Evolutionary conservation across 1,140 invertebrate genomes (phyloP).

Genomic region (Meloidogyne chitwoodi): DNA sequence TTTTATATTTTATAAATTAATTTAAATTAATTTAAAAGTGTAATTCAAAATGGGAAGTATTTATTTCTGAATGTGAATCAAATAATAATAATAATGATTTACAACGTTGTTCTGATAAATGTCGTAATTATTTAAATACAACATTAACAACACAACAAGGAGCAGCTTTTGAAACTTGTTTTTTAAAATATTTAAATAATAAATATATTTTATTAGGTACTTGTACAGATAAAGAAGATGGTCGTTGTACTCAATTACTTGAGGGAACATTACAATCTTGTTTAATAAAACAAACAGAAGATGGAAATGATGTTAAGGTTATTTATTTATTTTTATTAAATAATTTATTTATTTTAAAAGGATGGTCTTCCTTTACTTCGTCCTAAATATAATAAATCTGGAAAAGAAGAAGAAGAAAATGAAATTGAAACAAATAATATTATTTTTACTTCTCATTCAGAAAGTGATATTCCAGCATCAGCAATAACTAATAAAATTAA

Average conservation of each 20-base stretch:
- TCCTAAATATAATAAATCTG: not conserved
- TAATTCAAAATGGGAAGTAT: conserved; percentile 53
- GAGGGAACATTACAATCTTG: conserved; percentile 41
- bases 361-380: too few relatives aligned
- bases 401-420: not conserved
- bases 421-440: not conserved
- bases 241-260: conserved; percentile 39
- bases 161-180: conserved; percentile 29
- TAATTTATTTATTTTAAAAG: too few relatives aligned
- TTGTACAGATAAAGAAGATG: conserved; percentile 51
- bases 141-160: conserved; percentile 41
- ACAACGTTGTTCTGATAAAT: conserved; percentile 47
- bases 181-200: not conserved
- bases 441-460: not conserved
- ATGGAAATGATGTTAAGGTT: not conserved
- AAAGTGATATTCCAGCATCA: not conserved
- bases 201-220: conserved; percentile 17
- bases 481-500: too few relatives aligned
- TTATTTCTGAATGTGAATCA: conserved; percentile 48
- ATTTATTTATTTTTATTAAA: too few relatives aligned
- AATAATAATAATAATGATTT: conserved; percentile 46
- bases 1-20: not conserved
- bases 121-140: conserved; percentile 42
- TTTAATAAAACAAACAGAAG: conserved; percentile 1
- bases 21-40: conserved; percentile 23